Conservation (phyloP, 1,140 invertebrate species). For the Phenacoccus solenopsis region DNA sequence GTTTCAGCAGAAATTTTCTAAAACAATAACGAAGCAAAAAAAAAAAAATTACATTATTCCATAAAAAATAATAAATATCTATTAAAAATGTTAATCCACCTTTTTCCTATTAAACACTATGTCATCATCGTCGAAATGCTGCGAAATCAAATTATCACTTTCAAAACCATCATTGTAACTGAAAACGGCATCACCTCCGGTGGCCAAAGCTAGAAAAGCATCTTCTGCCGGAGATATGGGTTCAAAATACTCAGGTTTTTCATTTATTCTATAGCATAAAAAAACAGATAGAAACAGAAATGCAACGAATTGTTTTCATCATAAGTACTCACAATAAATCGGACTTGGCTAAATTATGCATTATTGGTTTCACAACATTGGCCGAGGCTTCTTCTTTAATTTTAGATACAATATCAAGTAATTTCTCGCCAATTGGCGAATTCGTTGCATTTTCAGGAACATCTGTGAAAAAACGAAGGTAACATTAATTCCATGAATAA, state of each 20-base stretch:
- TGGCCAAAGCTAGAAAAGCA: neutral
- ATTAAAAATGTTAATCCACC: neutral
- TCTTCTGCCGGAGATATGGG: neutral
- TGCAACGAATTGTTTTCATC: no score
- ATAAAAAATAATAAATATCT: no score
- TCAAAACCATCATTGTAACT: neutral
- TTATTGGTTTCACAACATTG: neutral
- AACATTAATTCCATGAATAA: neutral
- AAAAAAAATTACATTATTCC: no score
- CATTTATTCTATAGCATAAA: no score
- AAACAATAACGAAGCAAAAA: no score
- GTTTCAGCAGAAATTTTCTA: neutral
- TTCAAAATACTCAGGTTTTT: no score
- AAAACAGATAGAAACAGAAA: no score
- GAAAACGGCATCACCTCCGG: neutral
- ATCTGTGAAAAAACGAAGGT: neutral
- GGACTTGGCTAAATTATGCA: neutral
- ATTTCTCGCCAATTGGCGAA: slow-evolving; percentile 22
- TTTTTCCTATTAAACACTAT: neutral
- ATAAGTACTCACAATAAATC: neutral
- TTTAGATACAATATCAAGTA: slow-evolving; percentile 25
- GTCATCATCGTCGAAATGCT: neutral
- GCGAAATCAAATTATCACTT: neutral
- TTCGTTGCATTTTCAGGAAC: neutral
- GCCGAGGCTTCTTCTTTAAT: slow-evolving; percentile 23